These are phyloP conservation scores for Melieria omissa DNA, from an alignment of 2,888 invertebrate genomes.

Conservation along the genomic window DNA sequence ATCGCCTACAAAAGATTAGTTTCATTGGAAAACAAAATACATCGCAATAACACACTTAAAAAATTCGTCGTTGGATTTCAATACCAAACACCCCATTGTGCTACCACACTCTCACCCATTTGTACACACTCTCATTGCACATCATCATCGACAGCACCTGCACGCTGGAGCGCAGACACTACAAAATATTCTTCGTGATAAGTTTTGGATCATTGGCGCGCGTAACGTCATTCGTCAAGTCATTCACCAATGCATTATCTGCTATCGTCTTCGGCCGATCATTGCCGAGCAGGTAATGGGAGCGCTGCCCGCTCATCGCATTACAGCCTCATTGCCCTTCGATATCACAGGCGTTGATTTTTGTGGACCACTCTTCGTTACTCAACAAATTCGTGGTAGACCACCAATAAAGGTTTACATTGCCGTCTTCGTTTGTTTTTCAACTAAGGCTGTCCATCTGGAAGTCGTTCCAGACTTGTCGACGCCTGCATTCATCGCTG, in stretches of 20 bases:
- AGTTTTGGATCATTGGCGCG: constrained; percentile 33
- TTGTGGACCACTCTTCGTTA: constrained; percentile 10
- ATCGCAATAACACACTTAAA: neutral
- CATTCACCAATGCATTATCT: constrained; percentile 22
- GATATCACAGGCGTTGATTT: neutral
- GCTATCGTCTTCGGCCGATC: constrained; percentile 9
- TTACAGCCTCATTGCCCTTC: neutral
- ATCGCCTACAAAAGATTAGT: neutral
- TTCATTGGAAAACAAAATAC: neutral
- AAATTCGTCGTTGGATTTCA: constrained; percentile 16
- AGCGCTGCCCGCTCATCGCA: too few relatives aligned
- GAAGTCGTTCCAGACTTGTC: neutral
- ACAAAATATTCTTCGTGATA: constrained; percentile 31
- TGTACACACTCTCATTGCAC: constrained; percentile 18
- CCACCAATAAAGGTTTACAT: constrained; percentile 5
- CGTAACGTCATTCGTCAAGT: constrained; percentile 16
- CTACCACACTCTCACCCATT: constrained; percentile 25
- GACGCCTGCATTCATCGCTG: constrained; percentile 15
- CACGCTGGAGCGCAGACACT: constrained; percentile 34
- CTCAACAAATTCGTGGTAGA: constrained; percentile 1
- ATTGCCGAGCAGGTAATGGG: too few relatives aligned
- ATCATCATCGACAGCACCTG: constrained; percentile 25
- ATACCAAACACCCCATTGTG: constrained; percentile 22
- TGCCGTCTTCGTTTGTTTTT: constrained; percentile 5
- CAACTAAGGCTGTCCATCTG: constrained; percentile 3